Percentiles rank a stretch among this genome's conserved stretches.
Conservation (phyloP, 2,888 invertebrate genomes). For the Erebia epiphron region DNA sequence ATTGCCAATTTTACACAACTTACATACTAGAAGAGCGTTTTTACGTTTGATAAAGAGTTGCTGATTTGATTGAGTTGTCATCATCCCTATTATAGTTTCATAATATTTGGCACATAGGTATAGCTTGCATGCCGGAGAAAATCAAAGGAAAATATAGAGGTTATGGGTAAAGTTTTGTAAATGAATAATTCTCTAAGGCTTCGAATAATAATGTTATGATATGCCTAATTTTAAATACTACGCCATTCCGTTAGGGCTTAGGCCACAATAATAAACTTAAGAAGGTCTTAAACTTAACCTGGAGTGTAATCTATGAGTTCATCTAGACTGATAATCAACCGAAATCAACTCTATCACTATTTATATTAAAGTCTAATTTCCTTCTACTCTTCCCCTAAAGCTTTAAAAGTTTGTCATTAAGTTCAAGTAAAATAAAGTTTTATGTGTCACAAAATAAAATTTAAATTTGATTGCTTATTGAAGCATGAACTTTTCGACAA, state of each 20-base stretch:
- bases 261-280: neutral
- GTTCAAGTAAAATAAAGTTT: neutral
- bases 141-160: too few relatives aligned
- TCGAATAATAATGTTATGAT: too few relatives aligned
- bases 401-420: neutral
- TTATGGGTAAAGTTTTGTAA: too few relatives aligned
- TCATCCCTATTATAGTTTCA: too few relatives aligned
- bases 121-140: too few relatives aligned
- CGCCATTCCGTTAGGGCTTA: neutral
- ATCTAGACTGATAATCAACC: neutral
- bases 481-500: constrained; percentile 4
- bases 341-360: neutral
- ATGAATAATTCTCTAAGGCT: too few relatives aligned
- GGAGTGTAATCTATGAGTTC: neutral
- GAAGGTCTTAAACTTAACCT: neutral
- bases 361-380: neutral
- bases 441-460: neutral
- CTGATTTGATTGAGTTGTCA: too few relatives aligned
- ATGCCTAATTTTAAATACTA: neutral
- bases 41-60: too few relatives aligned
- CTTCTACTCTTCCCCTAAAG: neutral
- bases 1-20: too few relatives aligned
- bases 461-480: neutral
- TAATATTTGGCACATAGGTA: too few relatives aligned
- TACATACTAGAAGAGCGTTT: too few relatives aligned